A percentile compares a stretch with the other conserved stretches of the same genome.
phyloP scores from a whole-genome alignment of 2,113 vertebrate species.

The Rhizomys pruinosus region DNA sequence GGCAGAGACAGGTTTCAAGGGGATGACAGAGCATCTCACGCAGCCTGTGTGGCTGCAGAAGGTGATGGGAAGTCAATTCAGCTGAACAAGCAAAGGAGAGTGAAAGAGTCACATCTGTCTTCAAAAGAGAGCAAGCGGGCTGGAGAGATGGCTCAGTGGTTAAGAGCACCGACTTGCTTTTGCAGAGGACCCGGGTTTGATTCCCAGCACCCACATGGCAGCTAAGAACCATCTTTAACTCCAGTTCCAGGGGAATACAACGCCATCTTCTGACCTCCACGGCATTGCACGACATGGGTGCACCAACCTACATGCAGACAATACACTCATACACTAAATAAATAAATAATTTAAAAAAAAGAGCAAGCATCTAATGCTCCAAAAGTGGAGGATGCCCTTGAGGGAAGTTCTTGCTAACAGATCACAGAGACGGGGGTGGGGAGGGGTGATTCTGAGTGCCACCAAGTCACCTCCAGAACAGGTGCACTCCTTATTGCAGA shows the following conservation, averaged over 20 bases:
- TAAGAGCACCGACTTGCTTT: no score
- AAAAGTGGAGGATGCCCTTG: conserved; percentile 70
- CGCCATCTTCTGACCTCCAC: no score
- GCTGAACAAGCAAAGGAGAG: conserved; percentile 19
- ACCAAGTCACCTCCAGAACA: background rate
- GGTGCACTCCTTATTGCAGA: conserved; percentile 67
- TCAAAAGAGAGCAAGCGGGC: no score
- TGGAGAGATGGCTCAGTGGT: no score
- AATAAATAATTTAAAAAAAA: no score
- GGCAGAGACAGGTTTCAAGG: background rate
- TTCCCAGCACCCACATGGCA: no score
- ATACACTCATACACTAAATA: no score
- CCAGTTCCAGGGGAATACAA: no score
- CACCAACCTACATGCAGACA: no score
- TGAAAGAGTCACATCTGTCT: conserved; percentile 10
- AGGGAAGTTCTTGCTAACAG: conserved; percentile 70
- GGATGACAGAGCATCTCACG: background rate
- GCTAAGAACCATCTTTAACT: no score
- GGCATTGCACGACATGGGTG: no score
- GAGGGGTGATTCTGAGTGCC: background rate
- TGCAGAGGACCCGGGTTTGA: no score
- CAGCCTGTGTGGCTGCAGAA: background rate
- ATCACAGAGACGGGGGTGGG: background rate
- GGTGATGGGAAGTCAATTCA: background rate
- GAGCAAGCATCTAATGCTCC: background rate